phyloP scores from a whole-genome alignment of 2,113 vertebrate genomes.

The Ginglymostoma cirratum region DNA sequence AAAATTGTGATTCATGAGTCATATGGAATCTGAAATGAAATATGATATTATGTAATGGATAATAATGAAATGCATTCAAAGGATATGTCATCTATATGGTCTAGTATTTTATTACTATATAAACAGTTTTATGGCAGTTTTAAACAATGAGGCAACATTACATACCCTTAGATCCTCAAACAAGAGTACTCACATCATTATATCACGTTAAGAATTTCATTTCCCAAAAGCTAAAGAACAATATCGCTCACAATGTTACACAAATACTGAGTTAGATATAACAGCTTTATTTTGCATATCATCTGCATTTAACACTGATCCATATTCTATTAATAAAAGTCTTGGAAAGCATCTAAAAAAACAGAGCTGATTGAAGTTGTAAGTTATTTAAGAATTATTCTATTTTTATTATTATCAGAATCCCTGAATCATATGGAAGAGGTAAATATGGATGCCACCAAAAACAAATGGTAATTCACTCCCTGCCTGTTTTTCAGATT shows the following conservation, averaged over 20 bases:
- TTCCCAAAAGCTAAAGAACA: too few species aligned
- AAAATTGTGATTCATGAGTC: not conserved
- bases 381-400: too few species aligned
- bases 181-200: too few species aligned
- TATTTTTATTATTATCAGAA: too few species aligned
- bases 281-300: not conserved
- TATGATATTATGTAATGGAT: not conserved
- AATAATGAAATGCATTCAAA: not conserved
- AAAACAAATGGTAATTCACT: not conserved
- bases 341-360: not conserved
- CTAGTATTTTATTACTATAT: not conserved
- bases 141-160: too few species aligned
- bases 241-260: too few species aligned
- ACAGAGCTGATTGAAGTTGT: too few species aligned
- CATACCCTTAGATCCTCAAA: too few species aligned
- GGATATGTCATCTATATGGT: not conserved
- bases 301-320: not conserved
- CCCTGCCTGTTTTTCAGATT: not conserved
- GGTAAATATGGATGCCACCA: too few species aligned
- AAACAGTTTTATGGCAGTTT: not conserved
- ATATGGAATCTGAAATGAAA: not conserved
- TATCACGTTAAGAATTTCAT: too few species aligned
- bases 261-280: too few species aligned
- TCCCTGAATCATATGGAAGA: too few species aligned
- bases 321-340: not conserved